Conservation (phyloP, 2,888 invertebrate genomes). For the Drosophila limbata region DNA sequence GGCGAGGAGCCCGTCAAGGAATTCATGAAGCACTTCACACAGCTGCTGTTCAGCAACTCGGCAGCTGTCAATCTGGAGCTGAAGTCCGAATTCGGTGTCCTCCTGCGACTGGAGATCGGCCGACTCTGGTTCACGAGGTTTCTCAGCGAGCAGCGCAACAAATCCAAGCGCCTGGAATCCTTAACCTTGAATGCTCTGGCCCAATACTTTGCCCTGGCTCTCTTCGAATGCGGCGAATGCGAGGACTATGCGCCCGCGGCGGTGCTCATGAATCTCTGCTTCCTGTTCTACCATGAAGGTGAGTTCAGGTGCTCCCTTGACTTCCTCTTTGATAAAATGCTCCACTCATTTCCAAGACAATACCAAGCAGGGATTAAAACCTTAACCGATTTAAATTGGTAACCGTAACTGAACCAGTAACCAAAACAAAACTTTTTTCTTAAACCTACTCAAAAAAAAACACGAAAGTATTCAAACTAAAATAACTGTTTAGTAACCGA, state of each 20-base stretch:
- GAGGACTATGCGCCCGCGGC: slow-evolving; percentile 91
- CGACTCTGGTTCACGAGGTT: slow-evolving; percentile 90
- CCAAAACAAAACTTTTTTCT: too few species aligned
- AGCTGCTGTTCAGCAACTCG: slow-evolving; percentile 88
- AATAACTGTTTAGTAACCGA: too few species aligned
- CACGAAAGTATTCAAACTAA: too few species aligned
- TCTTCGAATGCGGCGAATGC: slow-evolving; percentile 90
- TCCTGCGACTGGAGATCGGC: slow-evolving; percentile 88
- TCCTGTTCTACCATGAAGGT: slow-evolving; percentile 91
- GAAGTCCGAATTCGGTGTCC: slow-evolving; percentile 89
- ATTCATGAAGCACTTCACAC: slow-evolving; percentile 89
- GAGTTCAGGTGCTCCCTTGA: slow-evolving; percentile 18
- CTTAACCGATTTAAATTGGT: too few species aligned
- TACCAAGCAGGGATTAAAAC: too few species aligned
- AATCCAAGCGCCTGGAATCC: slow-evolving; percentile 88
- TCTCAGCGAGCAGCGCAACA: slow-evolving; percentile 88
- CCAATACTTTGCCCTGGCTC: slow-evolving; percentile 89
- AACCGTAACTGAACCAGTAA: too few species aligned
- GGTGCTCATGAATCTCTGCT: slow-evolving; percentile 91
- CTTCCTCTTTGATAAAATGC: too few species aligned
- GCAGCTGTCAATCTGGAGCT: slow-evolving; percentile 87
- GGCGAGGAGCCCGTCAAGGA: slow-evolving; percentile 87
- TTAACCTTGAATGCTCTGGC: slow-evolving; percentile 89
- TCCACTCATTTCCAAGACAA: too few species aligned
- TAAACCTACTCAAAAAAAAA: too few species aligned